phyloP scores from a whole-genome alignment of 2,113 vertebrate genomes.

The Tupaia tana region DNA sequence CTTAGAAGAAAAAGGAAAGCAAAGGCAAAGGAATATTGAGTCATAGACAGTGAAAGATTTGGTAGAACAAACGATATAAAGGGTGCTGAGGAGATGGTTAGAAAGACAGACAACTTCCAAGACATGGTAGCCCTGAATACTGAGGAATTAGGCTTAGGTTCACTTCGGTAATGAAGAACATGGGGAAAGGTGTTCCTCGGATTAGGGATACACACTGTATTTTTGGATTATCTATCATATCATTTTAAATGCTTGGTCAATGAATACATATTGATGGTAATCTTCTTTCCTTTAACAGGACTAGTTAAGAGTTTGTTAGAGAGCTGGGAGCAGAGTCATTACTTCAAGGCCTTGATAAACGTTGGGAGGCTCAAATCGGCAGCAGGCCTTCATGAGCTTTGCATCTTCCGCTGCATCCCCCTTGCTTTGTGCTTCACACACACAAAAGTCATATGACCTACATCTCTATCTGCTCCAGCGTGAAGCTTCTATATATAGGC shows the following conservation, averaged over 20 bases:
- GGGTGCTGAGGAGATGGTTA: not conserved
- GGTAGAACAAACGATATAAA: not conserved
- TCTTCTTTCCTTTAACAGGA: slow-evolving; percentile 17
- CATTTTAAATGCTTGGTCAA: not conserved
- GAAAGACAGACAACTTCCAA: not conserved
- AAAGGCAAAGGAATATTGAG: not conserved
- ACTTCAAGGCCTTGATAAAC: slow-evolving; percentile 75
- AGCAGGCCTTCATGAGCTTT: slow-evolving; percentile 73
- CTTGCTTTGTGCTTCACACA: slow-evolving; percentile 70
- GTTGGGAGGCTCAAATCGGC: slow-evolving; percentile 73
- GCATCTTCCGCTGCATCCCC: slow-evolving; percentile 69
- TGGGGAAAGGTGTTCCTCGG: not conserved
- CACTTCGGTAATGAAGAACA: not conserved
- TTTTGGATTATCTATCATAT: not conserved
- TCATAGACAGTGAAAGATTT: not conserved
- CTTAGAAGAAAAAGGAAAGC: not conserved
- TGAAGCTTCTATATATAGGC: slow-evolving; percentile 87
- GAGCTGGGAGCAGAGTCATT: slow-evolving; percentile 66
- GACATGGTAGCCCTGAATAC: not conserved
- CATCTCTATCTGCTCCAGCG: slow-evolving; percentile 87
- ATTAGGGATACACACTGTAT: not conserved
- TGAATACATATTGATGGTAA: not conserved
- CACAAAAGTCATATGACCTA: slow-evolving; percentile 83
- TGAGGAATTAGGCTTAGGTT: not conserved
- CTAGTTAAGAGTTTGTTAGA: not conserved